phyloP scores from a whole-genome alignment of 1,140 invertebrate genomes.

The Hyphantria cunea region DNA sequence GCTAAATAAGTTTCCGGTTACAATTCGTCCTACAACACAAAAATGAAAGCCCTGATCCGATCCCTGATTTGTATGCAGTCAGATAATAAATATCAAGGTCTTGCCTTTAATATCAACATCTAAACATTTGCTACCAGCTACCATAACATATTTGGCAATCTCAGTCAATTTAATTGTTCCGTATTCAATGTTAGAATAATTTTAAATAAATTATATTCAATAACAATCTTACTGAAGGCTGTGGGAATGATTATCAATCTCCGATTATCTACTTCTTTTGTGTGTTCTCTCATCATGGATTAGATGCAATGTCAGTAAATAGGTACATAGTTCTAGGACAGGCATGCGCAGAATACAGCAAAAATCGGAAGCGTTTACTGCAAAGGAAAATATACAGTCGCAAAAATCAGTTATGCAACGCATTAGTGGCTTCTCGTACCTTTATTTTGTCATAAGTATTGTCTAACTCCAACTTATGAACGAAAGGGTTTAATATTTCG shows the following conservation, averaged over 20 bases:
- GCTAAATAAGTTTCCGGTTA: neutral
- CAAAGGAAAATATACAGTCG: conserved; percentile 24
- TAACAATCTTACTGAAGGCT: neutral
- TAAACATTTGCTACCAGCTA: conserved; percentile 12
- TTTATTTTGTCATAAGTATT: conserved; percentile 93
- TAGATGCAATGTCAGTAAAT: conserved; percentile 2
- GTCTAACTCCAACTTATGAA: conserved; percentile 91
- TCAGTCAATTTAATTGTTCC: conserved; percentile 23
- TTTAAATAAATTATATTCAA: conserved; percentile 20
- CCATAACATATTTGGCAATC: conserved; percentile 30
- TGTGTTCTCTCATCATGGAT: neutral
- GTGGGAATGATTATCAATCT: neutral
- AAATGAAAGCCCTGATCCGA: neutral
- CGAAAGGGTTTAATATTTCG: conserved; percentile 90
- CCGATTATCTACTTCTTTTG: neutral
- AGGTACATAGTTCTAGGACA: neutral
- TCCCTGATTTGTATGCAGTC: conserved; percentile 24
- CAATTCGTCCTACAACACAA: neutral
- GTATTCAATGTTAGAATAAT: conserved; percentile 20
- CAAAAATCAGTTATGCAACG: conserved; percentile 22
- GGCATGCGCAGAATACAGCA: conserved; percentile 19
- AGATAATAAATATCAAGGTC: conserved; percentile 13
- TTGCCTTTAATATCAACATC: too few relatives aligned
- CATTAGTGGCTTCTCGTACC: conserved; percentile 80
- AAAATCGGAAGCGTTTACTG: conserved; percentile 14